A percentile compares a stretch with the other conserved stretches of the same genome.
phyloP scores from a whole-genome alignment of 2,888 invertebrate species.

The Drosophila neotestacea region DNA sequence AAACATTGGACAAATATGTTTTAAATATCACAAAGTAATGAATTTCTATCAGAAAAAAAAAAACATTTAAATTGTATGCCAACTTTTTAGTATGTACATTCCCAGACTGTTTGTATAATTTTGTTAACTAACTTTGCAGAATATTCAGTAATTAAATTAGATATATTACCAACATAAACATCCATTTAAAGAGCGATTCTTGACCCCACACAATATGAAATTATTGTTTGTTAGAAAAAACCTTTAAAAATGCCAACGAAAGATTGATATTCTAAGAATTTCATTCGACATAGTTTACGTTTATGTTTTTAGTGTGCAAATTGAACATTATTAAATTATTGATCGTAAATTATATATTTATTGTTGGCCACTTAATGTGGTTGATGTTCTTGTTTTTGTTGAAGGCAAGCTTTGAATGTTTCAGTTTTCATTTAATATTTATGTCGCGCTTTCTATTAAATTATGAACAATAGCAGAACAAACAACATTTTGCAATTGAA shows the following conservation, averaged over 20 bases:
- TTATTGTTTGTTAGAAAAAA: background rate
- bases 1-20: no score
- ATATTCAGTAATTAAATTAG: no score
- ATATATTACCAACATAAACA: no score
- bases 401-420: constrained; percentile 41
- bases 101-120: no score
- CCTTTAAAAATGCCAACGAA: constrained; percentile 4
- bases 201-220: background rate
- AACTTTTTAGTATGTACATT: no score
- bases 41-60: no score
- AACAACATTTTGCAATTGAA: constrained; percentile 64
- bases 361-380: constrained; percentile 50
- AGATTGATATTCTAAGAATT: constrained; percentile 23
- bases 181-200: no score
- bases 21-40: no score
- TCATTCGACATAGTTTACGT: background rate
- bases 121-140: no score
- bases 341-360: constrained; percentile 71
- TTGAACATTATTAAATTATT: constrained; percentile 53
- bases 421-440: constrained; percentile 47
- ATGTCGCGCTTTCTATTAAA: constrained; percentile 57
- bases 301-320: constrained; percentile 53
- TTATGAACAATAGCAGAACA: constrained; percentile 58
- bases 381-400: constrained; percentile 2
- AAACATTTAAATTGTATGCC: no score